Percentiles rank a stretch among this genome's conserved stretches.
These are phyloP conservation scores for Heliothis subflexa DNA, from an alignment of 1,140 invertebrate species.

Conservation along the genomic window DNA sequence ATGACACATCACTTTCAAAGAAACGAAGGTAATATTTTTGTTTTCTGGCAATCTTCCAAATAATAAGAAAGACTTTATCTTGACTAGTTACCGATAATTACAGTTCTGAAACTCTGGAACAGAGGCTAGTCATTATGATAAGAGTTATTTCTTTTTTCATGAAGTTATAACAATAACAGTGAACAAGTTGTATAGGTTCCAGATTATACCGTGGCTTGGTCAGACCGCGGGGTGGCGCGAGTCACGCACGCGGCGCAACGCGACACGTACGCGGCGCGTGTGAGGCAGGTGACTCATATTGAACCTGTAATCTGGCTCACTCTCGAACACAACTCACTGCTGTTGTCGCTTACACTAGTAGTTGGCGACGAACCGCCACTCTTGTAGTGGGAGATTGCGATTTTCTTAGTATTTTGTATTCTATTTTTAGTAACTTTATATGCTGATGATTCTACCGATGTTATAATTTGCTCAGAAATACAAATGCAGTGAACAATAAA, in stretches of 20 bases:
- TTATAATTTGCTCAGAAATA: neutral
- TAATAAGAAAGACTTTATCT: no score
- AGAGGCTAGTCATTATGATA: neutral
- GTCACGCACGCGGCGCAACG: neutral
- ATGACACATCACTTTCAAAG: neutral
- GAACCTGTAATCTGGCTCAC: constrained; percentile 10
- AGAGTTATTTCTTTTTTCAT: neutral
- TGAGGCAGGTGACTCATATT: constrained; percentile 27
- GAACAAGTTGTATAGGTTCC: no score
- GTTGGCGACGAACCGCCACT: neutral
- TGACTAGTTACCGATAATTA: no score
- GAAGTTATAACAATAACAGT: no score
- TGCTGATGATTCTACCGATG: no score
- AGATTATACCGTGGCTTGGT: no score
- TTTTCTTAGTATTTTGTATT: neutral
- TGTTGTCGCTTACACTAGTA: neutral
- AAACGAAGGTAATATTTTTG: neutral
- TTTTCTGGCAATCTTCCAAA: neutral
- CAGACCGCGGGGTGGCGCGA: neutral
- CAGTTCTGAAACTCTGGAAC: no score
- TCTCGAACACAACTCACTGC: neutral
- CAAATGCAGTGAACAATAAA: no score
- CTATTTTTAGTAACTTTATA: no score
- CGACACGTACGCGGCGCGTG: neutral
- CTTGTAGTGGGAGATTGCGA: neutral